These are phyloP conservation scores for Rhysida immarginata DNA, from an alignment of 1,140 invertebrate species.

Conservation along the genomic window DNA sequence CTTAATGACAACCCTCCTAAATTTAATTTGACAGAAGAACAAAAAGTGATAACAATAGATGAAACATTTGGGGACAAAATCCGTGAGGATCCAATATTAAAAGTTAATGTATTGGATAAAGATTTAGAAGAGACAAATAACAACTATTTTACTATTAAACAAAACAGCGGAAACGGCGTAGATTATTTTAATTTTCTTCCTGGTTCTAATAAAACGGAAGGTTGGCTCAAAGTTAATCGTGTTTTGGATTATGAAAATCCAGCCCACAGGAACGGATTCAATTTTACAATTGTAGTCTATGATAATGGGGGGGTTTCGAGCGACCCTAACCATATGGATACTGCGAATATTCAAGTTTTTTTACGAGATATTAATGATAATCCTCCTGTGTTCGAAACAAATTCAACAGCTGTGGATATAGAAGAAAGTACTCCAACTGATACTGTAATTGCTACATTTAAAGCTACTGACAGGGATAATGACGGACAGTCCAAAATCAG, in stretches of 20 bases:
- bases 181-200: slow-evolving; percentile 1
- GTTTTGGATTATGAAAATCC: slow-evolving; percentile 30
- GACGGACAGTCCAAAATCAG: too few relatives aligned
- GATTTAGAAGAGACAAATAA: slow-evolving; percentile 12
- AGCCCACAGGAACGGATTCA: slow-evolving; percentile 29
- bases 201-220: background rate
- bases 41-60: slow-evolving; percentile 27
- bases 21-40: slow-evolving; percentile 25
- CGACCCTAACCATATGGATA: slow-evolving; percentile 20
- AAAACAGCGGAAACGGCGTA: slow-evolving; percentile 1
- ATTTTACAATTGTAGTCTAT: slow-evolving; percentile 28
- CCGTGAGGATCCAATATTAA: background rate
- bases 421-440: slow-evolving; percentile 23
- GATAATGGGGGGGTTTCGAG: slow-evolving; percentile 24
- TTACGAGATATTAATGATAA: slow-evolving; percentile 80
- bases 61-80: slow-evolving; percentile 24
- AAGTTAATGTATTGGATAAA: slow-evolving; percentile 6
- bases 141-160: slow-evolving; percentile 18
- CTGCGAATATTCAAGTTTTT: slow-evolving; percentile 49
- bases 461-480: slow-evolving; percentile 26
- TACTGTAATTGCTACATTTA: slow-evolving; percentile 24
- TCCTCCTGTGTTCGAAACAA: slow-evolving; percentile 57
- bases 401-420: slow-evolving; percentile 21
- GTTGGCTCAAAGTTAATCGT: slow-evolving; percentile 12
- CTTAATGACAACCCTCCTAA: slow-evolving; percentile 26